Conservation (phyloP, 2,888 invertebrate genomes). For the Leptinotarsa rubiginosa region DNA sequence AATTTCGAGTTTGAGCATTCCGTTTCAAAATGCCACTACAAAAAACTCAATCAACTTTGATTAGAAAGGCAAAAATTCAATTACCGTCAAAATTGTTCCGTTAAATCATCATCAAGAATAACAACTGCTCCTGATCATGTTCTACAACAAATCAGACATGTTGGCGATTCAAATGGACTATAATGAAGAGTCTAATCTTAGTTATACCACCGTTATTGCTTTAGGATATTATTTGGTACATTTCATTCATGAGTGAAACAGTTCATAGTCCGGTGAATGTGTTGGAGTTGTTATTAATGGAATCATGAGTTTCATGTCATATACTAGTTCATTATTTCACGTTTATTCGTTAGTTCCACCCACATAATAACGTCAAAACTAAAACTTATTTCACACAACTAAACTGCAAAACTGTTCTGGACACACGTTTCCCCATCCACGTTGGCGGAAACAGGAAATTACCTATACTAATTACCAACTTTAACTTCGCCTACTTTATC, state of each 20-base stretch:
- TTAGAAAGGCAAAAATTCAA: slow-evolving; percentile 37
- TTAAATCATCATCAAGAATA: slow-evolving; percentile 32
- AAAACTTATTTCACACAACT: no score
- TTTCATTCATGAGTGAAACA: slow-evolving; percentile 31
- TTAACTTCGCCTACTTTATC: no score
- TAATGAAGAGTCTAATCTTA: slow-evolving; percentile 24
- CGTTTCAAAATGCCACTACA: background rate
- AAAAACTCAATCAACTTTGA: slow-evolving; percentile 29
- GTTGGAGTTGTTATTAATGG: background rate
- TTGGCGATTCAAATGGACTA: slow-evolving; percentile 32
- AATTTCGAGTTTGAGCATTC: slow-evolving; percentile 1
- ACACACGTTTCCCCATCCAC: no score
- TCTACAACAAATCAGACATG: slow-evolving; percentile 34
- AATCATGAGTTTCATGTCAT: background rate
- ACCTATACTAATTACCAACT: no score
- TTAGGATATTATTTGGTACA: slow-evolving; percentile 32
- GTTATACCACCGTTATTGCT: slow-evolving; percentile 36
- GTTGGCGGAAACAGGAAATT: no score
- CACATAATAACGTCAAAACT: no score
- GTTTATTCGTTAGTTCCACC: background rate
- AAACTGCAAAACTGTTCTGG: no score
- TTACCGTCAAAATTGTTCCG: slow-evolving; percentile 26
- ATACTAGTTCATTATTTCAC: background rate
- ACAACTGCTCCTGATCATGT: slow-evolving; percentile 31
- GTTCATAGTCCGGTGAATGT: slow-evolving; percentile 29